phyloP scores from a whole-genome alignment of 1,140 invertebrate genomes.

The Polyergus mexicanus region DNA sequence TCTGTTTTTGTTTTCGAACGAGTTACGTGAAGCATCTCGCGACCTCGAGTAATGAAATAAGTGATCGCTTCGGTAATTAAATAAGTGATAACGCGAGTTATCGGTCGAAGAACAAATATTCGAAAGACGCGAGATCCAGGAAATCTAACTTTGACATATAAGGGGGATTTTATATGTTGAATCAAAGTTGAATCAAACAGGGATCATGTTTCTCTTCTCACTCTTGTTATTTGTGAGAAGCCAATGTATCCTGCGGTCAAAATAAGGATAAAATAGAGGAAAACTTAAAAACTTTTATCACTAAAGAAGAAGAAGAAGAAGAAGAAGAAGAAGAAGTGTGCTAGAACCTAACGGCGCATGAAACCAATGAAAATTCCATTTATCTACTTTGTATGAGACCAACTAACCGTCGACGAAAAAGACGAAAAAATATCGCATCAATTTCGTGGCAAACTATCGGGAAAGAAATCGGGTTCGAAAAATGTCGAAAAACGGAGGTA shows the following conservation, averaged over 20 bases:
- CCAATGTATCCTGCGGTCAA: neutral
- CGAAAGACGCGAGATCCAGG: neutral
- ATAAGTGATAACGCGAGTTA: neutral
- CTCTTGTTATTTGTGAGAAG: neutral
- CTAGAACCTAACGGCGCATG: neutral
- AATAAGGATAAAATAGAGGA: neutral
- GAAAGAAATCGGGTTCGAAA: neutral
- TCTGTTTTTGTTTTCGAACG: neutral
- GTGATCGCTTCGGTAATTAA: conserved; percentile 22
- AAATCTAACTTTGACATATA: neutral
- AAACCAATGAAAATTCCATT: neutral
- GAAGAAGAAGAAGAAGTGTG: neutral
- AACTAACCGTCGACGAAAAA: neutral
- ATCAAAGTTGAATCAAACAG: neutral
- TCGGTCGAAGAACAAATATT: neutral
- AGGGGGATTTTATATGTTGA: no score
- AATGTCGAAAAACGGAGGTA: neutral
- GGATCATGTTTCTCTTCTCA: neutral
- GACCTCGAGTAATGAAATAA: conserved; percentile 5
- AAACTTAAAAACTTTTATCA: neutral
- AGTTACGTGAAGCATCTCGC: neutral
- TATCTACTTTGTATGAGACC: neutral
- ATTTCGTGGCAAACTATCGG: neutral
- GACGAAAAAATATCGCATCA: neutral
- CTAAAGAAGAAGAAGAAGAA: neutral